Conservation (phyloP, 1,140 invertebrate species). For the Dryas iulia region DNA sequence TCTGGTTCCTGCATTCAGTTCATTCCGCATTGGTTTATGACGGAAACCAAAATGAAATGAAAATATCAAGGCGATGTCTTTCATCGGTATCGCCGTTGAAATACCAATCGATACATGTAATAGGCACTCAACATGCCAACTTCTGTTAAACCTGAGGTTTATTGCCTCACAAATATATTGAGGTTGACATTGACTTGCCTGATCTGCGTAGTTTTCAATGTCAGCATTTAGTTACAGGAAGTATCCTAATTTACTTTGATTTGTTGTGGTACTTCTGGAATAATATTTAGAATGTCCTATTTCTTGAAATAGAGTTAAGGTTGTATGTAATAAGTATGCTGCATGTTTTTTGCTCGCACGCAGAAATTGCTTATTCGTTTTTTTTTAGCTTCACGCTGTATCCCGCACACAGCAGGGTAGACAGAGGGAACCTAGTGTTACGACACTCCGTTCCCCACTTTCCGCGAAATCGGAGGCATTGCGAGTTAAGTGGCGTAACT, state of each 20-base stretch:
- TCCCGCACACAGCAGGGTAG: no score
- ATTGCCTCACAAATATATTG: neutral
- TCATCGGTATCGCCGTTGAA: neutral
- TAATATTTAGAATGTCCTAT: no score
- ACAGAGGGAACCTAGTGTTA: no score
- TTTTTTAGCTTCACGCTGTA: no score
- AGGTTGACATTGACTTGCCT: neutral
- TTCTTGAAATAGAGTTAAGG: no score
- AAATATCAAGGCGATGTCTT: conserved; percentile 14
- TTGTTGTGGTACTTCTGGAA: neutral
- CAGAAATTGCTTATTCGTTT: no score
- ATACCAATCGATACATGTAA: neutral
- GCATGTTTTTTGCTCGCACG: no score
- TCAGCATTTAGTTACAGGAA: neutral
- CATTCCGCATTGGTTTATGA: neutral
- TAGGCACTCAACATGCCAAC: conserved; percentile 1
- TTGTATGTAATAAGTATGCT: no score
- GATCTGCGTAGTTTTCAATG: neutral
- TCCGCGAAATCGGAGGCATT: no score
- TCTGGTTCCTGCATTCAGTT: neutral
- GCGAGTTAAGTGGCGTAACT: no score
- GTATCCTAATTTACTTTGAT: neutral
- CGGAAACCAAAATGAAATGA: conserved; percentile 9
- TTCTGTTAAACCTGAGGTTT: neutral
- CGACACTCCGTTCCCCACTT: no score